Percentiles rank a stretch among this genome's conserved stretches.
These are phyloP conservation scores for Biston betularia DNA, from an alignment of 2,888 invertebrate species.

Conservation along the genomic window DNA sequence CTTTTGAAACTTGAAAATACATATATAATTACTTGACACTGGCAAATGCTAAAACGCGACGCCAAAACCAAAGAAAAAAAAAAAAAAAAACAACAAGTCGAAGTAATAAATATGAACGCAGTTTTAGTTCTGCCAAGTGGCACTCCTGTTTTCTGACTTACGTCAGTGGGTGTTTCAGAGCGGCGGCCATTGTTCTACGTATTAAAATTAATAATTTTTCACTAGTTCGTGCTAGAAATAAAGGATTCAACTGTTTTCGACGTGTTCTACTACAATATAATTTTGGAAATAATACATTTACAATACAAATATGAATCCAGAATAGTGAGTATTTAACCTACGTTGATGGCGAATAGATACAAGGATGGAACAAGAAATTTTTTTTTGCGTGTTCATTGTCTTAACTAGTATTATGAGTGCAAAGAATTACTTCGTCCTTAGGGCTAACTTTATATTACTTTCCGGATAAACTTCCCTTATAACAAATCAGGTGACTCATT, in stretches of 20 bases:
- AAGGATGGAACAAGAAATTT: slow-evolving; percentile 73
- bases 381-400: slow-evolving; percentile 78
- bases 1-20: too few species aligned
- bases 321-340: slow-evolving; percentile 90
- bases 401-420: slow-evolving; percentile 47
- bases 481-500: slow-evolving; percentile 74
- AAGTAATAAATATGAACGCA: slow-evolving; percentile 65
- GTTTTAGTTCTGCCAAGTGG: slow-evolving; percentile 81
- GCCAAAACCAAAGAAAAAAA: too few species aligned
- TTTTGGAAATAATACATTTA: slow-evolving; percentile 71
- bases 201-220: slow-evolving; percentile 73
- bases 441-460: slow-evolving; percentile 10
- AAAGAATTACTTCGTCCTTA: slow-evolving; percentile 13
- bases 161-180: slow-evolving; percentile 84
- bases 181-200: slow-evolving; percentile 85
- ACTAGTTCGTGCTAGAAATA: slow-evolving; percentile 79
- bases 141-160: slow-evolving; percentile 83
- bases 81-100: slow-evolving; percentile 3
- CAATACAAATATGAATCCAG: slow-evolving; percentile 91
- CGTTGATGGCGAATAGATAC: slow-evolving; percentile 63
- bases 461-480: slow-evolving; percentile 40
- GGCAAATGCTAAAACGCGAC: too few species aligned
- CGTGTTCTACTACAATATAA: slow-evolving; percentile 63
- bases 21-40: too few species aligned
- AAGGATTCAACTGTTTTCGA: slow-evolving; percentile 72